Evolutionary conservation across 2,888 invertebrate genomes (phyloP).

Genomic region (Poecilobothrus nobilitatus): DNA sequence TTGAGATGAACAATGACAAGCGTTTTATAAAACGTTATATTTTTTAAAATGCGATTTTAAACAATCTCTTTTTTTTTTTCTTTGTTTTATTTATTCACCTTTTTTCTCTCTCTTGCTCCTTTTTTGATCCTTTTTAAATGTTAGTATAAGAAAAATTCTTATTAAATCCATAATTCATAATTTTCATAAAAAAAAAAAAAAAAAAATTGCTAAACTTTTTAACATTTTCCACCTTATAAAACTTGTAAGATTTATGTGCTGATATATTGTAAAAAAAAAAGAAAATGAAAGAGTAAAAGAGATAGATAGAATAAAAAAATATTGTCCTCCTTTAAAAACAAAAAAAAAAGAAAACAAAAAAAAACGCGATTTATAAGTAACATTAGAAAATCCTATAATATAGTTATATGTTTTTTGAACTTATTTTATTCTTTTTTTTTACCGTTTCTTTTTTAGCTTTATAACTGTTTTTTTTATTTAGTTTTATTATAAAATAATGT

Average conservation of each 20-base stretch:
- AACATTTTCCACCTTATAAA: slow-evolving; percentile 6
- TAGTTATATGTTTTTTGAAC: not conserved
- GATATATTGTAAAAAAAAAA: not conserved
- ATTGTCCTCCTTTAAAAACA: not conserved
- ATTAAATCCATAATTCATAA: slow-evolving; percentile 6
- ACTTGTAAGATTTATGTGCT: slow-evolving; percentile 1
- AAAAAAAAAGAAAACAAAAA: not conserved
- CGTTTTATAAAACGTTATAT: not conserved
- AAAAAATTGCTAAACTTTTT: not conserved
- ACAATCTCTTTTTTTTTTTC: not conserved
- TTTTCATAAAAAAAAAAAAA: slow-evolving; percentile 3
- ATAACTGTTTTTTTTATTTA: not conserved
- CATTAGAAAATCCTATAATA: not conserved
- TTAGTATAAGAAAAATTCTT: not conserved
- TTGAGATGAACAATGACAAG: not conserved
- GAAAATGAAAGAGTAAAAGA: not conserved
- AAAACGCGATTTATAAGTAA: not conserved
- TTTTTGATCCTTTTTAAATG: too few species aligned
- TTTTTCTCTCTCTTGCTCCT: too few species aligned
- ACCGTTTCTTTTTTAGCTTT: not conserved
- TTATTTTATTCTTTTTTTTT: not conserved
- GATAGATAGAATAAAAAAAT: not conserved
- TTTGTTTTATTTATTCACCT: not conserved
- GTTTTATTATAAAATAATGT: not conserved
- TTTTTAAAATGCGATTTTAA: not conserved